phyloP scores from a whole-genome alignment of 1,140 invertebrate species.

The Drosophila paulistorum region DNA sequence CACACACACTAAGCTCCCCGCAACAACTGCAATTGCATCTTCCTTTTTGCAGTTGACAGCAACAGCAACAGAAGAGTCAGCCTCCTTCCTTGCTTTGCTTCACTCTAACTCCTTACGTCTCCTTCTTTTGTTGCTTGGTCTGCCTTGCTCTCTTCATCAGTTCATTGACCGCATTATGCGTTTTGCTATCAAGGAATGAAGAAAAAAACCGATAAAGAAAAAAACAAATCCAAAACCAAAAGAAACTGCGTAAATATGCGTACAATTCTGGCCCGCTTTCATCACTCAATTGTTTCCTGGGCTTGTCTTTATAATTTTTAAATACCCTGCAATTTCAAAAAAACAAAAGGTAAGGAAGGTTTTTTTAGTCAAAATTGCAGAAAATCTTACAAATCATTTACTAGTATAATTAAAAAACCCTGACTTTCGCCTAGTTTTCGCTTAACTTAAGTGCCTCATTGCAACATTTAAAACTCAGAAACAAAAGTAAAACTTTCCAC shows the following conservation, averaged over 20 bases:
- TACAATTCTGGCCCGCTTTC: neutral
- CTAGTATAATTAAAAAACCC: too few relatives aligned
- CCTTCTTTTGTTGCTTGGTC: slow-evolving; percentile 13
- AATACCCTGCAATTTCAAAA: neutral
- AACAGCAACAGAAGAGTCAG: slow-evolving; percentile 27
- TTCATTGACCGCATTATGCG: slow-evolving; percentile 65
- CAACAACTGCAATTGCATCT: slow-evolving; percentile 2
- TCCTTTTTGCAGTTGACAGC: slow-evolving; percentile 50
- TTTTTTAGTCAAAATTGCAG: too few relatives aligned
- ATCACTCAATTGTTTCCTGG: neutral
- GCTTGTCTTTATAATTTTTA: neutral
- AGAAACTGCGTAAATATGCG: slow-evolving; percentile 25
- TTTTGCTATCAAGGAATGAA: slow-evolving; percentile 19
- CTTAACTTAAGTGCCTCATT: too few relatives aligned
- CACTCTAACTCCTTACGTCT: neutral
- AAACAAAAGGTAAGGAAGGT: neutral
- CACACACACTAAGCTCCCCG: neutral
- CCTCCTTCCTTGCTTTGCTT: slow-evolving; percentile 11
- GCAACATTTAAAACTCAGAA: too few relatives aligned
- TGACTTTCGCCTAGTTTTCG: too few relatives aligned
- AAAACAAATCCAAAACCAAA: slow-evolving; percentile 18
- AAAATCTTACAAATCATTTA: too few relatives aligned
- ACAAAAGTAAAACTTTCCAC: too few relatives aligned
- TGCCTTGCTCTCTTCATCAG: slow-evolving; percentile 31
- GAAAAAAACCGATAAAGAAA: slow-evolving; percentile 2